Evolutionary conservation across 2,888 invertebrate genomes (phyloP), one percentile per base, ranked within the genome.

Genomic region (Pocota personata): DNA sequence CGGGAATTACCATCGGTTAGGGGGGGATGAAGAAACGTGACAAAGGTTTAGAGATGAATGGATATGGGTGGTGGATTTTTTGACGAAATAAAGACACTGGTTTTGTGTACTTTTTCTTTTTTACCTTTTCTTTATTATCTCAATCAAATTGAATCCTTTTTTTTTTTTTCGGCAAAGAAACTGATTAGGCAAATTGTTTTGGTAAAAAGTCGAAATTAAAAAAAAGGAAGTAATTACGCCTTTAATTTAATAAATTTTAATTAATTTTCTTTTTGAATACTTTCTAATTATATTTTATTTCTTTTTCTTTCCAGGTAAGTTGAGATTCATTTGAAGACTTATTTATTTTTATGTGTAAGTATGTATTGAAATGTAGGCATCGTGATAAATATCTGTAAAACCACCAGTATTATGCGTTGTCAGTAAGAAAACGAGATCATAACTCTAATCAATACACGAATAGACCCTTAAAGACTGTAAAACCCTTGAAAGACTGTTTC

Each of bases 221-320:
- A 30, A 30, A 55, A 14, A 30, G 10, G 16, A 14, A 4, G 16
- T 16, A 14, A 4, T n/a, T 12, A 24, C 6, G 19, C 7, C 16
- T 46, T 46, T 7, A 46, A 19, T 16, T 4, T 1, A 6, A 46
- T 16, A 30, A 30, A 1, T 32, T 32, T 7, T 32, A 32, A 1
- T 2, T 7, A 32, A 8, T 32, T 32, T 10, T 2, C 7, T 21
- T 30, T 19, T 46, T 27, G 19, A 10, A 52, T 4, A 24, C 14
- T 0, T 58, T 21, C 24, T 71, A 30, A 43, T 32, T 16, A 19
- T 37, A n/a, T 30, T 50, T 60, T 37, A 14, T 40, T 60, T 50
- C 35, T 21, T 43, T 79, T 37, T 73, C 32, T 52, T 80, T 80
- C 2, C 40, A 67, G 80, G 80, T 80, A 80, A 80, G 80, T 80